A percentile compares a stretch with the other conserved stretches of the same genome.
These are phyloP conservation scores for Podargus strigoides DNA, from an alignment of 2,797 vertebrate genomes.

Conservation along the genomic window DNA sequence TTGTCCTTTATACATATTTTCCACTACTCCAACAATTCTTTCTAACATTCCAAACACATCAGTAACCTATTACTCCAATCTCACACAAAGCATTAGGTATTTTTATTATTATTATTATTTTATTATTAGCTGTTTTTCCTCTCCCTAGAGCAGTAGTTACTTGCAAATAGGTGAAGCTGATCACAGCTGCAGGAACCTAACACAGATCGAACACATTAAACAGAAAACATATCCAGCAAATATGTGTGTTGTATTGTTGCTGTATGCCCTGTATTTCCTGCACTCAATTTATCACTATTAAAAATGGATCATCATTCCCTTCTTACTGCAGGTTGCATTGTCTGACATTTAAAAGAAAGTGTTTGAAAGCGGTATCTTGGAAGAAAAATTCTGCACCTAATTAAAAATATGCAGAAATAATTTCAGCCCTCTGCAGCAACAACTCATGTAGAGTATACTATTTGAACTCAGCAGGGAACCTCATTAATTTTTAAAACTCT, in stretches of 20 bases:
- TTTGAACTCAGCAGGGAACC: conserved; percentile 74
- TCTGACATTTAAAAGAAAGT: conserved; percentile 1
- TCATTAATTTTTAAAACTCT: conserved; percentile 82
- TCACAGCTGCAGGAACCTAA: background rate
- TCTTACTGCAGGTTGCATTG: background rate
- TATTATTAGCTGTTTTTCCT: background rate
- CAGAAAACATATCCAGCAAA: background rate
- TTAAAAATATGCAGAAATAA: conserved; percentile 59
- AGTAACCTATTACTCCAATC: background rate
- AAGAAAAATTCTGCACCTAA: conserved; percentile 47
- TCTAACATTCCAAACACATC: background rate
- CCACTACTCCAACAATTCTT: conserved; percentile 23
- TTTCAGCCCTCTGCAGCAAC: conserved; percentile 61
- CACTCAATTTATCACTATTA: background rate
- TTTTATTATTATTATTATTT: no score
- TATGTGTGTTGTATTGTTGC: background rate
- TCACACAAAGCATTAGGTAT: conserved; percentile 33
- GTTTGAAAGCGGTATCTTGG: background rate
- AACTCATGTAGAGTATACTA: conserved; percentile 66
- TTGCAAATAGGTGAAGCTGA: conserved; percentile 53
- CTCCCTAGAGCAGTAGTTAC: conserved; percentile 14
- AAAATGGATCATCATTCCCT: background rate
- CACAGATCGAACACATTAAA: background rate
- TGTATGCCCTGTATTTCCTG: background rate
- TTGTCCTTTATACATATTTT: conserved; percentile 12